Percentiles rank a stretch among this genome's conserved stretches.
Evolutionary conservation across 2,888 invertebrate genomes (phyloP).

Genomic region (Pandemis cinnamomeana): DNA sequence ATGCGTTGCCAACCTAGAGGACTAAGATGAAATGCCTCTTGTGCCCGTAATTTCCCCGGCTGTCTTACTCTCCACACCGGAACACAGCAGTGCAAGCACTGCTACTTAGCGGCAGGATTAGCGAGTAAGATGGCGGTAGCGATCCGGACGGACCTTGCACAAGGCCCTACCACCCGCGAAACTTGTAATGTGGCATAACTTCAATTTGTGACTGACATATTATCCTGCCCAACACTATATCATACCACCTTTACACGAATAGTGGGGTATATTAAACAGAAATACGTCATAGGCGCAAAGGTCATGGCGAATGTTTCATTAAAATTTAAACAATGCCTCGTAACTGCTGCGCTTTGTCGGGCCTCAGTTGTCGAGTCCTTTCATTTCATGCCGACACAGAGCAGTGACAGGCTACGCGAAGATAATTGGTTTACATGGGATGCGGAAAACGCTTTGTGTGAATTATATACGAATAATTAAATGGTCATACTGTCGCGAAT

Average conservation of each 20-base stretch:
- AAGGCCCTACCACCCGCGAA: too few species aligned
- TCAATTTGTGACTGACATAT: too few species aligned
- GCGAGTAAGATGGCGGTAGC: too few species aligned
- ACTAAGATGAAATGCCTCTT: too few species aligned
- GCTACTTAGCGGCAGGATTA: too few species aligned
- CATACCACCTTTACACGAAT: not conserved
- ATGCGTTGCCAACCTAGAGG: too few species aligned
- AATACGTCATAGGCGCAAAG: conserved; percentile 9
- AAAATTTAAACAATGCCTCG: conserved; percentile 18
- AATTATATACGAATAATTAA: not conserved
- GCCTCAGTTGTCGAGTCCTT: conserved; percentile 15
- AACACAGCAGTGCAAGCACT: too few species aligned
- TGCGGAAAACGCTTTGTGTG: conserved; percentile 5
- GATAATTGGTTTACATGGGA: conserved; percentile 29
- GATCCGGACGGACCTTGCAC: too few species aligned
- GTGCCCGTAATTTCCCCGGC: too few species aligned
- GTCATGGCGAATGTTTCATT: conserved; percentile 18
- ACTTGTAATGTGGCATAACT: too few species aligned
- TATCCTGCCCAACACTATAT: not conserved
- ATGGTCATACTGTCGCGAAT: not conserved
- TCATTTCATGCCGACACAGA: conserved; percentile 17
- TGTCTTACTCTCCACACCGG: too few species aligned
- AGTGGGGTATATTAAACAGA: not conserved
- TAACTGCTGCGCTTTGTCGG: conserved; percentile 14
- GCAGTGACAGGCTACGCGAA: conserved; percentile 4